phyloP scores from a whole-genome alignment of 2,888 invertebrate genomes.

The Meliscaeva auricollis region DNA sequence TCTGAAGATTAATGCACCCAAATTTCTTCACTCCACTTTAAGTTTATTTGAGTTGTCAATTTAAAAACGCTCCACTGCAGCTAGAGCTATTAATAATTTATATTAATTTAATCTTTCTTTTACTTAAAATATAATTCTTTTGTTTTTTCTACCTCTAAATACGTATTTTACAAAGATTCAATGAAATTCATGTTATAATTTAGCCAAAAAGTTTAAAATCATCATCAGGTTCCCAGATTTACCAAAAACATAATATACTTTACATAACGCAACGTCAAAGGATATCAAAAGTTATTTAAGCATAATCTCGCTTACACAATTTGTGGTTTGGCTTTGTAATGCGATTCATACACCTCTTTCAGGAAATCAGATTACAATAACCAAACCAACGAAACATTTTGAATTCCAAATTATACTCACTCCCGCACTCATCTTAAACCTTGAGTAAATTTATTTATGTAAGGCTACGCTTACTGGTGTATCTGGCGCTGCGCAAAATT shows the following conservation, averaged over 20 bases:
- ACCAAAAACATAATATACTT: constrained; percentile 1
- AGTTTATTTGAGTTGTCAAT: too few species aligned
- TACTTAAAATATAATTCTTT: too few species aligned
- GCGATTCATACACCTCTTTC: not conserved
- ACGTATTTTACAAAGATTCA: too few species aligned
- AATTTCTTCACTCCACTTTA: too few species aligned
- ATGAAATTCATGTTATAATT: too few species aligned
- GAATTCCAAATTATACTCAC: not conserved
- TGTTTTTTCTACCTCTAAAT: too few species aligned
- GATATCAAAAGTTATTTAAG: not conserved
- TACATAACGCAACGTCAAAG: not conserved
- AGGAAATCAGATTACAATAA: constrained; percentile 27
- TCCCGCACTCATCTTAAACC: not conserved
- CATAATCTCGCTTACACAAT: constrained; percentile 20
- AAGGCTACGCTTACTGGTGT: not conserved
- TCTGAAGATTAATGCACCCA: too few species aligned
- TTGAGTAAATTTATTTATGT: constrained; percentile 26
- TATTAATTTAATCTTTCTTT: too few species aligned
- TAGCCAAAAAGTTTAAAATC: constrained; percentile 3
- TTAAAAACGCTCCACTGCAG: too few species aligned
- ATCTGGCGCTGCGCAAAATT: not conserved
- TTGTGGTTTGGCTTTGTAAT: constrained; percentile 26
- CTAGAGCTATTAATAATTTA: too few species aligned
- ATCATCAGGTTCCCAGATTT: not conserved
- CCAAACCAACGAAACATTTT: constrained; percentile 12